Evolutionary conservation across 2,888 invertebrate species (phyloP).

Genomic region (Schrankia costaestrigalis): DNA sequence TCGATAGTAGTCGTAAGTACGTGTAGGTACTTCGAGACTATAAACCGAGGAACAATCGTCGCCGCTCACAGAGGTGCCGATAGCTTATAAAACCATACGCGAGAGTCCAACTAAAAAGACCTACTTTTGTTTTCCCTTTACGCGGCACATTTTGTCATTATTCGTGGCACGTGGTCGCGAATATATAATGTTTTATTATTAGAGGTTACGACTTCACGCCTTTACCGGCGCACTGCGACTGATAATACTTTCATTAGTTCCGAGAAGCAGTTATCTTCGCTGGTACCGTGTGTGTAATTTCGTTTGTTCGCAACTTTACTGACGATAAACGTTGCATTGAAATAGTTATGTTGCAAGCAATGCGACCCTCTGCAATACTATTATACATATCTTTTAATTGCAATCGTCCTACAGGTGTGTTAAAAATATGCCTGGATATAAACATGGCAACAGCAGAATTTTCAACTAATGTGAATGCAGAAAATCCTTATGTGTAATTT

Average conservation of each 20-base stretch:
- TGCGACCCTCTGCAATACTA: conserved; percentile 24
- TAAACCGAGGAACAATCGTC: conserved; percentile 44
- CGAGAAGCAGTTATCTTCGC: conserved; percentile 66
- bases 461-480: too few relatives aligned
- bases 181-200: conserved; percentile 79
- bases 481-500: too few relatives aligned
- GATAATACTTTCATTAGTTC: conserved; percentile 76
- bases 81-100: conserved; percentile 54
- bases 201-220: conserved; percentile 74
- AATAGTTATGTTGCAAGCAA: conserved; percentile 26
- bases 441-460: too few relatives aligned
- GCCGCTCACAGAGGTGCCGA: conserved; percentile 58
- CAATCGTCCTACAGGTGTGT: conserved; percentile 7
- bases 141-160: conserved; percentile 69
- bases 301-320: conserved; percentile 36
- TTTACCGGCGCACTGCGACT: conserved; percentile 62
- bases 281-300: conserved; percentile 32
- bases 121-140: conserved; percentile 67
- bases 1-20: conserved; percentile 18
- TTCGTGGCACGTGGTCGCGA: conserved; percentile 74
- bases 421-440: too few relatives aligned
- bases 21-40: conserved; percentile 33
- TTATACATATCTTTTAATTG: conserved; percentile 29
- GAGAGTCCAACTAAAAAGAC: conserved; percentile 55
- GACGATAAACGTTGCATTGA: conserved; percentile 32